Evolutionary conservation across 2,888 invertebrate genomes (phyloP).

Genomic region (Drosophila tanythrix): DNA sequence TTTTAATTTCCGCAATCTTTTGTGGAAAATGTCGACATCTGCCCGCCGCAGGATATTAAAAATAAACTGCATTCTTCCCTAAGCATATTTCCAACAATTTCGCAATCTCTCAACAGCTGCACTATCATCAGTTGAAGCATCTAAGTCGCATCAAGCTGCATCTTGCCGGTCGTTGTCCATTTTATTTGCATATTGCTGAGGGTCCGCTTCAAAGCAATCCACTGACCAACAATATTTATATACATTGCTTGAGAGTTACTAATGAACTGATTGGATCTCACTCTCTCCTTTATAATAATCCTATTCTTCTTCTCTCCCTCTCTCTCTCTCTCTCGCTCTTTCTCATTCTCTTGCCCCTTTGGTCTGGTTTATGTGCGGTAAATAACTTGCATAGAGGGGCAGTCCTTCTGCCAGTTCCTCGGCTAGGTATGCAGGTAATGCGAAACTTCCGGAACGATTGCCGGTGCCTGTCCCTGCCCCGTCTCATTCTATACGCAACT

Average conservation of each 20-base stretch:
- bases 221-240: conserved; percentile 26
- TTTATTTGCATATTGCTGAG: conserved; percentile 43
- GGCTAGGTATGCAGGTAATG: conserved; percentile 65
- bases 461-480: conserved; percentile 14
- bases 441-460: conserved; percentile 53
- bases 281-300: background rate
- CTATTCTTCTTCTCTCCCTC: background rate
- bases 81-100: conserved; percentile 36
- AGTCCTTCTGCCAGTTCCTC: conserved; percentile 18
- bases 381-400: conserved; percentile 51
- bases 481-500: conserved; percentile 57
- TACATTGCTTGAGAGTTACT: conserved; percentile 47
- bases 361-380: conserved; percentile 60
- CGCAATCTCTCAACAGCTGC: conserved; percentile 14
- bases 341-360: conserved; percentile 27
- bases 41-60: conserved; percentile 75
- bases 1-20: conserved; percentile 76
- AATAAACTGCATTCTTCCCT: conserved; percentile 65
- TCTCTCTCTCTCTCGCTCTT: background rate
- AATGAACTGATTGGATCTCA: conserved; percentile 63
- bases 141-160: conserved; percentile 28
- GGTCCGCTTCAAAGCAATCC: conserved; percentile 1
- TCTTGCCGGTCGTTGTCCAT: conserved; percentile 16
- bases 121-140: conserved; percentile 10
- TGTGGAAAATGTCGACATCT: conserved; percentile 63